These are phyloP conservation scores for Ectropis grisescens DNA, from an alignment of 1,140 invertebrate genomes.

Conservation along the genomic window DNA sequence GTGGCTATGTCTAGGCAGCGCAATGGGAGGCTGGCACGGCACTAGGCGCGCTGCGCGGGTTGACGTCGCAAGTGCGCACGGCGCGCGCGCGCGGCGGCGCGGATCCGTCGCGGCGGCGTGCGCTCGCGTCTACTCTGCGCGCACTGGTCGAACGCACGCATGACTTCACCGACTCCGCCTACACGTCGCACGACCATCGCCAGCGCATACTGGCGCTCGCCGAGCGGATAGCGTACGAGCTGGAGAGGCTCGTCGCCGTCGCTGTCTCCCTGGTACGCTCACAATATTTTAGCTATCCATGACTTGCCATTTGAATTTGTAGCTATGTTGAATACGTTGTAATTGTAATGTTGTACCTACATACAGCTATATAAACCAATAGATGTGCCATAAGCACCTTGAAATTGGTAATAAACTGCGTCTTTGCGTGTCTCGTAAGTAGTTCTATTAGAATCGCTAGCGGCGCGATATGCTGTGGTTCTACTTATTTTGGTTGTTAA, in stretches of 20 bases:
- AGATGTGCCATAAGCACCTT: no score
- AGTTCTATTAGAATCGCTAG: no score
- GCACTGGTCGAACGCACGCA: constrained; percentile 95
- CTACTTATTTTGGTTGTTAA: no score
- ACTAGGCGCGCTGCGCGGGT: constrained; percentile 56
- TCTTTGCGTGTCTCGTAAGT: no score
- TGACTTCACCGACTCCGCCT: constrained; percentile 99
- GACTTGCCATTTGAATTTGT: no score
- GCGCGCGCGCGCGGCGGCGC: constrained; percentile 57
- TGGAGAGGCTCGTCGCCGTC: constrained; percentile 88
- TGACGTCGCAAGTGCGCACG: constrained; percentile 52
- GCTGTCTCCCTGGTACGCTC: constrained; percentile 88
- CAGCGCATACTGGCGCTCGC: constrained; percentile 94
- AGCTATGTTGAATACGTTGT: no score
- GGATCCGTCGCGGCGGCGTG: constrained; percentile 77
- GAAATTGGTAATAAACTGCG: no score
- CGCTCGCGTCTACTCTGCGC: constrained; percentile 87
- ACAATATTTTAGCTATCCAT: no score
- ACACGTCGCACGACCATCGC: constrained; percentile 96
- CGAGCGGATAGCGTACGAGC: constrained; percentile 87
- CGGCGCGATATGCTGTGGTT: no score
- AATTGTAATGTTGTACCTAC: no score
- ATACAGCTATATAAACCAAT: no score
- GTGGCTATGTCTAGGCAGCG: no score
- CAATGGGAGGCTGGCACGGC: constrained; percentile 62